These are phyloP conservation scores for Cryptoprocta ferox DNA, from an alignment of 2,797 vertebrate species.

Conservation along the genomic window DNA sequence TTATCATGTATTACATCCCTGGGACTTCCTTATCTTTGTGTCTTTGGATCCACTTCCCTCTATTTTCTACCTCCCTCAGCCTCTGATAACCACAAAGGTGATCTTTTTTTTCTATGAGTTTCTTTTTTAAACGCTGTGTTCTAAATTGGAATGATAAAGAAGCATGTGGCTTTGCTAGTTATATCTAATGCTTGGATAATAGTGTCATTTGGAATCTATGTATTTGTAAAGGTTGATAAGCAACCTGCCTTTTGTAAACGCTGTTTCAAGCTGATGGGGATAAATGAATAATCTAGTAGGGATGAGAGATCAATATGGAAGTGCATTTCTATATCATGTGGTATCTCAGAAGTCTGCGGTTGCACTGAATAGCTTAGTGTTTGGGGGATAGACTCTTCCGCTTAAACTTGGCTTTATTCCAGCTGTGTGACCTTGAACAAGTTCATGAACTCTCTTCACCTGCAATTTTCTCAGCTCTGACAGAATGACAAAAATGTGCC, in stretches of 20 bases:
- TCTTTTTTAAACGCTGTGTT: not conserved
- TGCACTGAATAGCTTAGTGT: not conserved
- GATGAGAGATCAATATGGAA: not conserved
- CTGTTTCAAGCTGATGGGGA: not conserved
- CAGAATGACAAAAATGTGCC: slow-evolving; percentile 7
- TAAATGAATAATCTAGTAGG: not conserved
- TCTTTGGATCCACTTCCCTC: not conserved
- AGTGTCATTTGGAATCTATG: not conserved
- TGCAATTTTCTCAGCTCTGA: slow-evolving; percentile 38
- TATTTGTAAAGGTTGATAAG: not conserved
- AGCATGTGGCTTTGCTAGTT: not conserved
- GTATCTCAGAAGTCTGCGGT: not conserved
- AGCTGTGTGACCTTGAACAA: not conserved
- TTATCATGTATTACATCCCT: not conserved
- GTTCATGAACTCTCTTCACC: not conserved
- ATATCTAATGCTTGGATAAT: not conserved
- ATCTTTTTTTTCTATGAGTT: slow-evolving; percentile 19
- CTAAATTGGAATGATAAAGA: not conserved
- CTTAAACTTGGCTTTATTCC: slow-evolving; percentile 30
- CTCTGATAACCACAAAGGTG: not conserved
- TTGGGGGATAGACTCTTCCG: not conserved
- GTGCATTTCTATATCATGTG: not conserved
- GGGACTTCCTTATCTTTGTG: not conserved
- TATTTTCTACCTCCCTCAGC: accelerated
- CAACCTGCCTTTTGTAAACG: not conserved